Evolutionary conservation across 2,888 invertebrate genomes (phyloP).

Genomic region (Seira sanloemensis): DNA sequence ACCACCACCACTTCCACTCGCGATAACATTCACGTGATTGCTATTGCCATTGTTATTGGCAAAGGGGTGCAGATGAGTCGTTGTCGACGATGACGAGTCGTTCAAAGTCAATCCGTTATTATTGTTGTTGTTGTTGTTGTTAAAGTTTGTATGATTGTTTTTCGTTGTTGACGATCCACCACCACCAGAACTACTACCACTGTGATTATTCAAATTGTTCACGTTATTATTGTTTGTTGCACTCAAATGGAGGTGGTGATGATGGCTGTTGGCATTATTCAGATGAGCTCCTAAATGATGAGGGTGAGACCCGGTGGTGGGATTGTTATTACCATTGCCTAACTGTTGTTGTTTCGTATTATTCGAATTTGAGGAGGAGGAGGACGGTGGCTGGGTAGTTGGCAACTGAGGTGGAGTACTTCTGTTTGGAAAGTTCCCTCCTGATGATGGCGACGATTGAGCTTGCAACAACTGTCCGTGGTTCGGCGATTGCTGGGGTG

Average conservation of each 20-base stretch:
- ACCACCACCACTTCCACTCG: slow-evolving; percentile 37
- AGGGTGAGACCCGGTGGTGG: slow-evolving; percentile 43
- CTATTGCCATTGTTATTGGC: slow-evolving; percentile 38
- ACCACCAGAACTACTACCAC: slow-evolving; percentile 39
- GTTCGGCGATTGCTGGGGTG: slow-evolving; percentile 55
- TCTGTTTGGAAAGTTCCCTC: slow-evolving; percentile 38
- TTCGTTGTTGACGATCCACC: slow-evolving; percentile 23
- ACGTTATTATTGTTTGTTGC: slow-evolving; percentile 43
- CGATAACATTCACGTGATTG: slow-evolving; percentile 50
- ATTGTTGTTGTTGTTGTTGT: slow-evolving; percentile 32
- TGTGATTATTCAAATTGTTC: slow-evolving; percentile 56
- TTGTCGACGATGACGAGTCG: not conserved
- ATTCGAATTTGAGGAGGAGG: slow-evolving; percentile 42
- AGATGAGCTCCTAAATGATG: slow-evolving; percentile 37
- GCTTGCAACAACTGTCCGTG: slow-evolving; percentile 52
- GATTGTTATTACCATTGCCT: slow-evolving; percentile 55
- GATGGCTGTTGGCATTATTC: slow-evolving; percentile 33
- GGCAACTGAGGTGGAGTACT: slow-evolving; percentile 66
- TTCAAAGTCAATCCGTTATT: slow-evolving; percentile 21
- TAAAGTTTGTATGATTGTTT: slow-evolving; percentile 39
- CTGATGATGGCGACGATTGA: slow-evolving; percentile 49
- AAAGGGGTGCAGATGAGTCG: not conserved
- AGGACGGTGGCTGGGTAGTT: slow-evolving; percentile 64
- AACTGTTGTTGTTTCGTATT: slow-evolving; percentile 51
- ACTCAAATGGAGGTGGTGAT: slow-evolving; percentile 13